Percentiles rank a stretch among this genome's conserved stretches.
Conservation (phyloP, 1,140 invertebrate genomes). For the Cepaea nemoralis region DNA sequence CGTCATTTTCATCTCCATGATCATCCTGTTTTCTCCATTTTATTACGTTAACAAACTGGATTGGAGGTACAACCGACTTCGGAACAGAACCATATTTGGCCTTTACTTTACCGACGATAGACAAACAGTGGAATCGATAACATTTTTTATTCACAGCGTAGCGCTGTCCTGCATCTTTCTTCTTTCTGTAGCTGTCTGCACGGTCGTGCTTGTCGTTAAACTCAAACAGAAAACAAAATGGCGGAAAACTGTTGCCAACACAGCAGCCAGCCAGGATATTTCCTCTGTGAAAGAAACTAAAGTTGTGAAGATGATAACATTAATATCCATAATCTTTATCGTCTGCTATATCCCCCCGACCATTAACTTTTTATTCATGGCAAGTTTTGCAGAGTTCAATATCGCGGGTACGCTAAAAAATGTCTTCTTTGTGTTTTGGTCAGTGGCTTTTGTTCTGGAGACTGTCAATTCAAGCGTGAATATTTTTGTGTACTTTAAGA, state of each 20-base stretch:
- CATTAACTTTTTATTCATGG: background rate
- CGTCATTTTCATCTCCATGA: background rate
- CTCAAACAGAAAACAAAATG: conserved; percentile 3
- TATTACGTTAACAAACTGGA: background rate
- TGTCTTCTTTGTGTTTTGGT: background rate
- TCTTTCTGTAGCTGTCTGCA: background rate
- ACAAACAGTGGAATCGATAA: background rate
- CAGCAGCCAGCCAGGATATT: background rate
- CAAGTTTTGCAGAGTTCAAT: background rate
- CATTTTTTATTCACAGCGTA: background rate
- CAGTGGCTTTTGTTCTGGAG: background rate
- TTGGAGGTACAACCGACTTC: background rate
- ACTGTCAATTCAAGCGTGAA: conserved; percentile 5
- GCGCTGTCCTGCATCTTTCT: background rate
- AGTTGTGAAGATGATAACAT: conserved; percentile 13
- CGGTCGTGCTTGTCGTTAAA: conserved; percentile 6
- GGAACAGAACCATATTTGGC: background rate
- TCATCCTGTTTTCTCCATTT: background rate
- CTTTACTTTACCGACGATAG: background rate
- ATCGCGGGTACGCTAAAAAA: background rate
- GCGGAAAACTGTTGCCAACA: too few species aligned
- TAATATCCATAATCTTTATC: conserved; percentile 4
- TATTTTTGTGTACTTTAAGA: conserved; percentile 26
- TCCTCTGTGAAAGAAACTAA: background rate
- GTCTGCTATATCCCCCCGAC: background rate